phyloP scores from a whole-genome alignment of 2,113 vertebrate species.

The Siphamia tubifer region DNA sequence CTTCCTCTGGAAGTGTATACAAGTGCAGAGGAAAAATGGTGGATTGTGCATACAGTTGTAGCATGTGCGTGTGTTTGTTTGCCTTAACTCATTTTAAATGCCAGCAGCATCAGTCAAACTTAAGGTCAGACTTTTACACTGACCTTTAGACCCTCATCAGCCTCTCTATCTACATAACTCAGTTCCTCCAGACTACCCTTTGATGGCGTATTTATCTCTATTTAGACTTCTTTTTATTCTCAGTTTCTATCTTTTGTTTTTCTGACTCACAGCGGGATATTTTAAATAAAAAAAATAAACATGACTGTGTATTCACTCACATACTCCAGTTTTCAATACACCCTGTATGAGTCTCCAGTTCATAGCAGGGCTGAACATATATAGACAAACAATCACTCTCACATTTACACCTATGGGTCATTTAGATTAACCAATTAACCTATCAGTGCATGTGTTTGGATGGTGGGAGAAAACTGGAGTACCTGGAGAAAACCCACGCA shows the following conservation, averaged over 20 bases:
- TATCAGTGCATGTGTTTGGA: too few relatives aligned
- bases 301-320: too few relatives aligned
- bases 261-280: too few relatives aligned
- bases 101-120: constrained; percentile 51
- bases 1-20: constrained; percentile 12
- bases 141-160: constrained; percentile 50
- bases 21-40: constrained; percentile 15
- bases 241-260: background rate
- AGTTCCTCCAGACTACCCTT: background rate
- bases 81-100: constrained; percentile 44
- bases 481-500: too few relatives aligned
- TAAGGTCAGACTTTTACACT: constrained; percentile 48
- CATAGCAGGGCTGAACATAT: too few relatives aligned
- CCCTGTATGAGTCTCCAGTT: too few relatives aligned
- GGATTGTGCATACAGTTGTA: constrained; percentile 7
- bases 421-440: too few relatives aligned
- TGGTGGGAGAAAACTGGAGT: too few relatives aligned
- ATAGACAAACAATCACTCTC: too few relatives aligned
- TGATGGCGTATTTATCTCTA: background rate
- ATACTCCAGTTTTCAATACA: too few relatives aligned
- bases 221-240: background rate
- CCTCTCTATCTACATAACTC: constrained; percentile 14
- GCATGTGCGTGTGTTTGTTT: background rate
- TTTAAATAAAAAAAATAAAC: too few relatives aligned
- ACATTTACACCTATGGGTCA: too few relatives aligned